phyloP scores from a whole-genome alignment of 2,113 vertebrate species.

The Dasyornis broadbenti region DNA sequence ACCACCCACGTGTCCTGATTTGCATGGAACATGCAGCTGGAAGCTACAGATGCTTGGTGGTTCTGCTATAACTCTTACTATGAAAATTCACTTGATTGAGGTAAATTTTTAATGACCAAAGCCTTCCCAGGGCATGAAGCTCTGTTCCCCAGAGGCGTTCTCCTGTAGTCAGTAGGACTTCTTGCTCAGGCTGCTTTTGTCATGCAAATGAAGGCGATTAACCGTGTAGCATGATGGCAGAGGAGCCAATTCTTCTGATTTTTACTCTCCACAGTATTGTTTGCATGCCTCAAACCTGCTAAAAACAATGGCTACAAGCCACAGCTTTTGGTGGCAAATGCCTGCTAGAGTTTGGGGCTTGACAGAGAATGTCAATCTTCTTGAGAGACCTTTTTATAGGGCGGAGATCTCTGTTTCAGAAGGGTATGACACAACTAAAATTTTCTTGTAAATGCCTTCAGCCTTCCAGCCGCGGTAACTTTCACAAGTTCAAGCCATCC shows the following conservation, averaged over 20 bases:
- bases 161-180: background rate
- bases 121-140: background rate
- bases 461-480: accelerated
- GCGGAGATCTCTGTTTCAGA: background rate
- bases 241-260: background rate
- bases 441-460: background rate
- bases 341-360: background rate
- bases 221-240: background rate
- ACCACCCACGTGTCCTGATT: background rate
- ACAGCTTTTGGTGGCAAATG: background rate
- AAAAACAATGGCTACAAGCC: background rate
- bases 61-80: background rate
- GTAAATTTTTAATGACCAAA: background rate
- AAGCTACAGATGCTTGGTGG: background rate
- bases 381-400: accelerated
- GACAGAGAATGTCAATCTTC: background rate
- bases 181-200: background rate
- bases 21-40: background rate
- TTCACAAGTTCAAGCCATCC: background rate
- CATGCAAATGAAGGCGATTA: background rate
- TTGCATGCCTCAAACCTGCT: background rate
- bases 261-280: background rate
- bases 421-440: background rate
- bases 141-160: background rate
- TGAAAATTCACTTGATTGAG: background rate